Base-by-base conservation (phyloP, 2,888 invertebrate species). In the Chloroclysta siterata region DNA sequence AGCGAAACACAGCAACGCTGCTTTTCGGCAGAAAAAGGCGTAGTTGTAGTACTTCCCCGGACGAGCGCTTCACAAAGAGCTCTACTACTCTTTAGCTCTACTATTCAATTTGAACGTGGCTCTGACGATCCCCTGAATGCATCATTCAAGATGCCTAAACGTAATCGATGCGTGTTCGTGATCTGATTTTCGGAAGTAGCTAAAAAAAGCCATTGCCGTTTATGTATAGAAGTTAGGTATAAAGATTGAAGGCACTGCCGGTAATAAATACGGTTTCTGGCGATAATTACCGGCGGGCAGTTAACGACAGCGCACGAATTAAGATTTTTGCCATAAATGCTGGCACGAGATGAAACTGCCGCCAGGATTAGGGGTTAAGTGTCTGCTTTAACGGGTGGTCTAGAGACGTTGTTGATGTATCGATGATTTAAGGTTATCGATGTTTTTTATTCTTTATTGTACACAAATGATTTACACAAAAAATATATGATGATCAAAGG, bases 251-350 rank as follows among this genome's bases (percentile, higher is more conserved):
- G 41, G 44, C 79, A 81, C 82, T 87, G 74, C 69, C 72, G 71
- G 82, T 89, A 91, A 90, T 90, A 89, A 87, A 91, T 88, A 88
- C 91, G 84, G 87, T 81, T 81, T 75, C 81, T 81, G 84, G 79
- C 83, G 83, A 90, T 93, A 92, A 93, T 92, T 93, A 92, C 89
- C 80, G 83, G 76, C 83, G 87, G 88, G 88, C 92, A 90, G 90
- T 92, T 92, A 92, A 90, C 88, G 87, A 81, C 92, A 90, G 89
- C 78, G 80, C 78, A 77, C 83, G 88, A 89, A 92, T 92, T 92
- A 93, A 92, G 92, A 92, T 91, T 92, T 93, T 92, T 90, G 89
- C 91, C 85, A 89, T 93, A 92, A 93, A 92, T 87, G 90, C 88
- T 83, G 81, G 68, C 72, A 66, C 72, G 78, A 84, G 84, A 87